Base-by-base conservation (phyloP, 2,797 vertebrate species). In the Anguilla marmorata region DNA sequence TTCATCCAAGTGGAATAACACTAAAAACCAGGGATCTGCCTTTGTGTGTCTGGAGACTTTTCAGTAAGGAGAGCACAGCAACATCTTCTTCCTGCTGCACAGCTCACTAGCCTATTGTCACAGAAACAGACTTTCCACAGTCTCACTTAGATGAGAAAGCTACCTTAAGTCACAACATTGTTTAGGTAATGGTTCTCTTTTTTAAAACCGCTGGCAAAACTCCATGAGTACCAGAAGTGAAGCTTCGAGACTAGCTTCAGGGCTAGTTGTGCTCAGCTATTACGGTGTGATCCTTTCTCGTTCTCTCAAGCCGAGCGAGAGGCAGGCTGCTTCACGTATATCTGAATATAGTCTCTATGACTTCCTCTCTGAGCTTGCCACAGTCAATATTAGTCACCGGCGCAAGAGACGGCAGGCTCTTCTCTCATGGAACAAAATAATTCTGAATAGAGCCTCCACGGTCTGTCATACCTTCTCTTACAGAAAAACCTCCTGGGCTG, bases 81-180 rank as follows among this genome's bases (percentile, higher is more conserved):
- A 79, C 19, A 19, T 86, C 50, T 79, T 33, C 84, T 86, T 90
- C 89, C 85, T 88, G 60, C n/a, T 48, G 8, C 85, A 12, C 41
- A 88, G 83, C 63, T 2, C 33, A 69, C 7, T 90, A 1, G 90
- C 91, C 90, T 27, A n/a, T 69, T 11, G 90, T 90, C 56, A 85
- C 8, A 76, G 89, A 89, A 92, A 91, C 63, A 50, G 90, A 88
- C 48, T 90, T 92, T 92, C 88, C 89, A 41, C 37, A 90, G 74
- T 37, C 19, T 84, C 37, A 86, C 37, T 88, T 52, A 74, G n/a
- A 16, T 86, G 74, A 30, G n/a, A 84, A 24, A 16, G 3, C 66
- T 56, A 86, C 88, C 86, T 86, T 88, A 88, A 86, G 63, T 72
- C 45, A 87, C 66, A 12, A 30, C 19, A 85, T 63, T 12, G 56